These are phyloP conservation scores for Machimus atricapillus DNA, from an alignment of 2,888 invertebrate genomes.

Conservation along the genomic window DNA sequence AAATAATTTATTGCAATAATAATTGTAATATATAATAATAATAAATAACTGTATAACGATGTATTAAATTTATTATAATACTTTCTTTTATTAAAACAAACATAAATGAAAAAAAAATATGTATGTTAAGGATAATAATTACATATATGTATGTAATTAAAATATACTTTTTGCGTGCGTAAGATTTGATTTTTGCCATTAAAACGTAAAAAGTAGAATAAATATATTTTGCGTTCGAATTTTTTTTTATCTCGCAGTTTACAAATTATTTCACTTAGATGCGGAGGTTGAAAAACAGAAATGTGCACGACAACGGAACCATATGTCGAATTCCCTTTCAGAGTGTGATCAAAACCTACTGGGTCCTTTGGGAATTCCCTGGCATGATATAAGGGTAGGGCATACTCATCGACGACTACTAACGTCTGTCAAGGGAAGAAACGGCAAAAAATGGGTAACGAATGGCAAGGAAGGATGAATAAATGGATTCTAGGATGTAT, in stretches of 20 bases:
- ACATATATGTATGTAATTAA: too few species aligned
- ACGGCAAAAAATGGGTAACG: constrained; percentile 21
- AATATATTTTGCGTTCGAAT: neutral
- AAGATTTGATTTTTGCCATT: neutral
- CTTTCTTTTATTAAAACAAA: too few species aligned
- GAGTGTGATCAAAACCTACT: constrained; percentile 38
- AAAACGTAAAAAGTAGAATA: neutral
- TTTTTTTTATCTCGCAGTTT: neutral
- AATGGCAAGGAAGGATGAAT: constrained; percentile 24
- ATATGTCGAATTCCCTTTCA: constrained; percentile 45
- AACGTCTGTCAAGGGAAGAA: constrained; percentile 21
- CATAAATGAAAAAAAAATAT: too few species aligned
- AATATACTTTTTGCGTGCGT: neutral
- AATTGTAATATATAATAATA: too few species aligned
- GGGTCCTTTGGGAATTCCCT: constrained; percentile 44
- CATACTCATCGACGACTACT: constrained; percentile 23
- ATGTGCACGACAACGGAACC: constrained; percentile 33
- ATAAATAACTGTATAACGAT: too few species aligned
- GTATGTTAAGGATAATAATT: too few species aligned
- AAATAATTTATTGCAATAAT: too few species aligned
- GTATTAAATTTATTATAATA: too few species aligned
- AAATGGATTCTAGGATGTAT: neutral
- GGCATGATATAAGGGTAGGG: constrained; percentile 37
- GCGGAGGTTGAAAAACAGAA: neutral
- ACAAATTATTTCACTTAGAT: neutral